Base-by-base conservation (phyloP, 1,140 invertebrate genomes). In the Cyclina sinensis region DNA sequence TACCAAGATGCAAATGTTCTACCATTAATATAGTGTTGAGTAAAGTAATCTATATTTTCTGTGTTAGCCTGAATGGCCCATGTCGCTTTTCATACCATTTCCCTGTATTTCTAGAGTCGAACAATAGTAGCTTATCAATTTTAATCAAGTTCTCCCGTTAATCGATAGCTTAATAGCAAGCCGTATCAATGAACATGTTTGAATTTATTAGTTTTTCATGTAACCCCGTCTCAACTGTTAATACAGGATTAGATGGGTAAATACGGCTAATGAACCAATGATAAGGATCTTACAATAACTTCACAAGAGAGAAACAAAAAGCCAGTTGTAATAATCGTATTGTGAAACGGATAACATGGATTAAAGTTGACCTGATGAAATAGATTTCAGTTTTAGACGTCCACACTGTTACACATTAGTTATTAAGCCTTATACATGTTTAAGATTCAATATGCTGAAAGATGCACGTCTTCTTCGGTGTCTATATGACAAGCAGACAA, bases 91-190 rank as follows among this genome's bases (percentile, higher is more conserved):
- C 57, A n/a, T 62, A 18, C 18, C 39, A 39, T 73, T 73, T 37
- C n/a, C 5, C 68, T 37, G 11, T 73, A 21, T 39, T 35, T 73
- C n/a, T 73, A 39, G 11, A 35, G 68, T 73, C 11, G 16, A 46
- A 73, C 35, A 73, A 37, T 24, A 16, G 27, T 37, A 35, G 39
- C 16, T 48, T 32, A 51, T 78, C 39, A 78, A 46, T 78, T 48
- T 78, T 48, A 48, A 48, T 78, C 48, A 48, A 32, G 73, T 78
- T 46, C 27, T 32, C 39, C 30, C 32, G 48, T 46, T 32, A 78
- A 78, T 48, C 48, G 48, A 78, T 78, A 78, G 16, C 39, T 24
- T 11, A 48, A 54, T 78, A 30, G 73, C 73, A 78, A 9, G 27
- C 18, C 48, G 39, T 48, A 48, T 78, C 16, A 48, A 78, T 27